Conservation (phyloP, 2,113 vertebrate genomes). For the Galemys pyrenaicus region DNA sequence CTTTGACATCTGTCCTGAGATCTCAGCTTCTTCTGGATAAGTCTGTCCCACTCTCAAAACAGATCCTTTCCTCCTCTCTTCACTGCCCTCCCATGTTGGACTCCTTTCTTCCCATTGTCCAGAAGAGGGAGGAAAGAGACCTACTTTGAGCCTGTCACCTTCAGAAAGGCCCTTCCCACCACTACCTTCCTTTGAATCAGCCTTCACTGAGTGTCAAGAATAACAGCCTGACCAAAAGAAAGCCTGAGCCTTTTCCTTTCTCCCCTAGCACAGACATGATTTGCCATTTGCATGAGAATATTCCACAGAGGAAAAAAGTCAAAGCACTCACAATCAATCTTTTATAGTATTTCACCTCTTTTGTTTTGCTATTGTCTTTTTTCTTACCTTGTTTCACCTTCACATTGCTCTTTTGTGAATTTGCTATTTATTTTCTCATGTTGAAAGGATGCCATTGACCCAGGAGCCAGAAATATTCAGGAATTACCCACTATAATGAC, state of each 20-base stretch:
- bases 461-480: background rate
- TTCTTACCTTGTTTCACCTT: background rate
- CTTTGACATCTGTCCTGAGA: background rate
- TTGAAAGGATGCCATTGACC: constrained; percentile 47
- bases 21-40: background rate
- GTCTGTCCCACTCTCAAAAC: background rate
- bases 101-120: background rate
- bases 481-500: background rate
- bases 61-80: background rate
- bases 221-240: background rate
- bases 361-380: background rate
- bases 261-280: too few relatives aligned
- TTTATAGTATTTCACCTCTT: background rate
- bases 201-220: too few relatives aligned
- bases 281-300: background rate
- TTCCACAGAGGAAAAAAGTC: background rate
- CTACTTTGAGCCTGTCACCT: background rate
- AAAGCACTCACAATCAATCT: background rate
- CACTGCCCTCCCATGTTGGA: background rate
- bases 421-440: constrained; percentile 41
- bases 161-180: background rate
- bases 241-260: too few relatives aligned
- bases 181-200: background rate
- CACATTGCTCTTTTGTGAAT: constrained; percentile 25
- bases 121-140: background rate